Evolutionary conservation across 2,797 vertebrate species (phyloP).

Genomic region (Pyrocephalus nanus): DNA sequence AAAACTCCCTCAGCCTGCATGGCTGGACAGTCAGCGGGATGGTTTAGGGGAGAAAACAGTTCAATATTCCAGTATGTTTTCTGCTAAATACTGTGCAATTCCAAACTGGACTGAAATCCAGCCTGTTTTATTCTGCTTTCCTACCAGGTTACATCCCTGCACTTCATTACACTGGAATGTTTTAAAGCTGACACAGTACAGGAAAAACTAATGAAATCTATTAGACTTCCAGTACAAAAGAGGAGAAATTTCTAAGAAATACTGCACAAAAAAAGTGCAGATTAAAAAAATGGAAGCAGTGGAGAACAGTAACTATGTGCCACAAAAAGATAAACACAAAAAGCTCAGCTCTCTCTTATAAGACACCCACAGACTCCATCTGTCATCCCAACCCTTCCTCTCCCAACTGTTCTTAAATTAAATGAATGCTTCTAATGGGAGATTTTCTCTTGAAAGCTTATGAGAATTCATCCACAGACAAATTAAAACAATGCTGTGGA

Average conservation of each 20-base stretch:
- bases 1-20: neutral
- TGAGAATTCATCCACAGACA: constrained; percentile 74
- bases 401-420: constrained; percentile 79
- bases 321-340: constrained; percentile 61
- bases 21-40: neutral
- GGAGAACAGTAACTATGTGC: constrained; percentile 18
- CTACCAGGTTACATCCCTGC: neutral
- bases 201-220: constrained; percentile 58
- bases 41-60: neutral
- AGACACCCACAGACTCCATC: constrained; percentile 72
- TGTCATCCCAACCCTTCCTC: constrained; percentile 73
- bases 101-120: neutral
- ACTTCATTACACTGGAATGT: neutral
- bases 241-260: constrained; percentile 52
- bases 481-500: constrained; percentile 73
- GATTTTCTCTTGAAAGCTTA: constrained; percentile 78
- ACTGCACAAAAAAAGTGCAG: constrained; percentile 39
- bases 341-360: constrained; percentile 70
- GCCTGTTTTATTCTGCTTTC: neutral
- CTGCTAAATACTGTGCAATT: neutral
- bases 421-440: constrained; percentile 76
- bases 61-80: neutral
- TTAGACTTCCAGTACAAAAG: constrained; percentile 40
- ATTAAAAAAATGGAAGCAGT: constrained; percentile 29
- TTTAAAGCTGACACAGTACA: constrained; percentile 43